Evolutionary conservation across 2,888 invertebrate species (phyloP).

Genomic region (Salpingus planirostris): DNA sequence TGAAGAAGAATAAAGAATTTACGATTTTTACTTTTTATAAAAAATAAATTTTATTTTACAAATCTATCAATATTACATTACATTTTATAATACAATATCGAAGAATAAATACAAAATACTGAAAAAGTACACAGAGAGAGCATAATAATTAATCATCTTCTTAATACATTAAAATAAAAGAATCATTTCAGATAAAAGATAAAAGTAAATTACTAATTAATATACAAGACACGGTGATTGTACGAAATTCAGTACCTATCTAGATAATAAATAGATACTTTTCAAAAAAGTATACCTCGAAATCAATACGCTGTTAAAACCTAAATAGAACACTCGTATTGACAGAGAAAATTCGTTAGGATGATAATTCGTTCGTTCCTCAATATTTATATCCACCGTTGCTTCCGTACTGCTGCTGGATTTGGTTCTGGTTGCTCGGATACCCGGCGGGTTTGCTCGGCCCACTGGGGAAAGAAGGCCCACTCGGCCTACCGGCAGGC

Average conservation of each 20-base stretch:
- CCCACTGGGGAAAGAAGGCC: slow-evolving; percentile 10
- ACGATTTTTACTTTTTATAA: no score
- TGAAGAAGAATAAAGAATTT: no score
- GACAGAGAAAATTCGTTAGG: slow-evolving; percentile 4
- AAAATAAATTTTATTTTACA: slow-evolving; percentile 17
- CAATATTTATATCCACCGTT: slow-evolving; percentile 33
- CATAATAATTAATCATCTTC: no score
- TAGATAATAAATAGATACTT: no score
- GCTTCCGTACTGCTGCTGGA: slow-evolving; percentile 29
- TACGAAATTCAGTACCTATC: no score
- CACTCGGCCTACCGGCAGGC: slow-evolving; percentile 3
- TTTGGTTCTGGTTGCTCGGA: slow-evolving; percentile 12
- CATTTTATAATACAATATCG: slow-evolving; percentile 16
- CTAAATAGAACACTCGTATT: slow-evolving; percentile 5
- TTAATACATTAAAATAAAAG: no score
- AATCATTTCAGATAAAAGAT: no score
- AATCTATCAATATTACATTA: slow-evolving; percentile 16
- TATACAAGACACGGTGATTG: no score
- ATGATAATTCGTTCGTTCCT: background rate
- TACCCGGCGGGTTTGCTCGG: no score
- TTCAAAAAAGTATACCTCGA: no score
- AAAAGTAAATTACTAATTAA: no score
- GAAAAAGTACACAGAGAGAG: no score
- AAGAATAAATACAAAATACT: slow-evolving; percentile 13
- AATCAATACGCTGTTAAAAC: slow-evolving; percentile 3